Conservation (phyloP, 1,140 invertebrate species). For the Hyles euphorbiae region DNA sequence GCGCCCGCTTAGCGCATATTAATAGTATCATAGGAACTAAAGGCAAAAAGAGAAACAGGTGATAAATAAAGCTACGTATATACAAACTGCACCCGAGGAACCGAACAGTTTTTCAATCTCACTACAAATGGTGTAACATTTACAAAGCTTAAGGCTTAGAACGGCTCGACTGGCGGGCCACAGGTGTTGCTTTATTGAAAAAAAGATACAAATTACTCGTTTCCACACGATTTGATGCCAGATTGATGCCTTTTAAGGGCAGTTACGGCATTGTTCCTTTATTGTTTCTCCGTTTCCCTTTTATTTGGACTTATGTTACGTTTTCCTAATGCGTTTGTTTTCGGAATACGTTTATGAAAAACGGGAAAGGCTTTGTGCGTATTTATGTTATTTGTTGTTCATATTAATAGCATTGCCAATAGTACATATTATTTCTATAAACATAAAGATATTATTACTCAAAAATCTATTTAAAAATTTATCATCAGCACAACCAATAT, state of each 20-base stretch:
- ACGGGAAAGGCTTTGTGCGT: too few species aligned
- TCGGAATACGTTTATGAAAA: too few species aligned
- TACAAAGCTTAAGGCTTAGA: slow-evolving; percentile 61
- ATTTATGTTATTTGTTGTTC: too few species aligned
- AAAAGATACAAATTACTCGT: slow-evolving; percentile 66
- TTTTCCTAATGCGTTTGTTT: neutral
- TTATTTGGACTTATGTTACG: slow-evolving; percentile 12
- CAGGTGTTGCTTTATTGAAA: slow-evolving; percentile 72
- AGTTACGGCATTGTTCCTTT: neutral
- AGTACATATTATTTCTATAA: too few species aligned
- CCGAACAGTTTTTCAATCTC: slow-evolving; percentile 69
- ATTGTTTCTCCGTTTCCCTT: slow-evolving; percentile 5
- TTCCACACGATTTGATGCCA: slow-evolving; percentile 39
- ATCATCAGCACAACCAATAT: too few species aligned
- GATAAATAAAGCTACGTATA: slow-evolving; percentile 20
- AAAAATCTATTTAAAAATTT: too few species aligned
- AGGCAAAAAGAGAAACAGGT: slow-evolving; percentile 20
- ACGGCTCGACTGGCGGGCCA: slow-evolving; percentile 49
- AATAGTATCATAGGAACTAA: too few species aligned
- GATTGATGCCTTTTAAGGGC: slow-evolving; percentile 31
- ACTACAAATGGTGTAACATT: slow-evolving; percentile 68
- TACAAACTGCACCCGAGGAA: slow-evolving; percentile 38
- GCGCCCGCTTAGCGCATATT: too few species aligned
- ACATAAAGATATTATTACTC: too few species aligned
- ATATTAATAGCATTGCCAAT: too few species aligned